A percentile compares a stretch with the other conserved stretches of the same genome.
Evolutionary conservation across 2,113 vertebrate genomes (phyloP).

Genomic region (Gobio gobio): DNA sequence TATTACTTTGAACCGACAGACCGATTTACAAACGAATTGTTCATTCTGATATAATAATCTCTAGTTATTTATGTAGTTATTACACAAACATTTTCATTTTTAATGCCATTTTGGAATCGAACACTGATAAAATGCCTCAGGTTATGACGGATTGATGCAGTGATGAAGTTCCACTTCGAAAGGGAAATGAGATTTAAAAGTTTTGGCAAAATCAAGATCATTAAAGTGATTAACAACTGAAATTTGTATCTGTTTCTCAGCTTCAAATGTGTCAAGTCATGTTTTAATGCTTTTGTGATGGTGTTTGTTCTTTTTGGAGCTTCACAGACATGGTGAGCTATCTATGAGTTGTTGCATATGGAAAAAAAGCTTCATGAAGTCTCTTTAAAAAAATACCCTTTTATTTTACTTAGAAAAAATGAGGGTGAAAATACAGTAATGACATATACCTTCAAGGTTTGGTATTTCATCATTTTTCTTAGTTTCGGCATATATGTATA

Average conservation of each 20-base stretch:
- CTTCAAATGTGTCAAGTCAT: background rate
- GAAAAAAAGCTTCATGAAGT: background rate
- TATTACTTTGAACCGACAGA: background rate
- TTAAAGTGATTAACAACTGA: background rate
- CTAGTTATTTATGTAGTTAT: too few species aligned
- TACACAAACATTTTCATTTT: too few species aligned
- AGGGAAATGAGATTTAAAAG: background rate
- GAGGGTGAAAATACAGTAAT: background rate
- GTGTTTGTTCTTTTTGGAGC: background rate
- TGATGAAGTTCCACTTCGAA: too few species aligned
- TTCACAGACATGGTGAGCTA: background rate
- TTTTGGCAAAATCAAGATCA: background rate
- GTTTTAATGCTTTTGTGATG: background rate
- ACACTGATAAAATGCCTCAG: too few species aligned
- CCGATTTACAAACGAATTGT: background rate
- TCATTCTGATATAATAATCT: background rate
- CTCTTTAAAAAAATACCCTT: background rate
- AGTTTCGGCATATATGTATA: background rate
- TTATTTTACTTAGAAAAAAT: background rate
- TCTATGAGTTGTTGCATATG: background rate
- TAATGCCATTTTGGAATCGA: too few species aligned
- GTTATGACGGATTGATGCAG: too few species aligned
- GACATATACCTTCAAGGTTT: background rate
- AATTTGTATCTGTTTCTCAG: too few species aligned
- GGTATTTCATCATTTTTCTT: background rate